Conservation (phyloP, 2,113 vertebrate species). For the Anhinga anhinga region DNA sequence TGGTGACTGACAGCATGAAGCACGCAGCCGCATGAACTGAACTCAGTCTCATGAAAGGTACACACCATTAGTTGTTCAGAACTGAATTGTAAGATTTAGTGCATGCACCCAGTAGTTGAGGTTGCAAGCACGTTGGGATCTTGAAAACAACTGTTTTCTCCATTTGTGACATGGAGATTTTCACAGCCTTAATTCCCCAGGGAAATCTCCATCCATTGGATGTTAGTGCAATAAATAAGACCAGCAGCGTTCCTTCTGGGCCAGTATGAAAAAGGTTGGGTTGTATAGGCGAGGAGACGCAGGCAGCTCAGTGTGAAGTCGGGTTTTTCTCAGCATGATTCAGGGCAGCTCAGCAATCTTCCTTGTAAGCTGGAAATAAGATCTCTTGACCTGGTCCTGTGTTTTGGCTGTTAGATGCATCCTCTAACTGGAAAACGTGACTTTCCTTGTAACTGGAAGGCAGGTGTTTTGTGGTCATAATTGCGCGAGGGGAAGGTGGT, state of each 20-base stretch:
- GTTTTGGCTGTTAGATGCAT: not conserved
- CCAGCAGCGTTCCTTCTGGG: not conserved
- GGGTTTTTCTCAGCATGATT: rapidly evolving
- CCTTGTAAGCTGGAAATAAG: not conserved
- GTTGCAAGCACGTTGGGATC: not conserved
- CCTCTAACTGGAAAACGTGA: not conserved
- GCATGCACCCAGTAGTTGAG: too few species aligned
- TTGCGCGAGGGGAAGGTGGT: not conserved
- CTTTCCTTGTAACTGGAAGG: not conserved
- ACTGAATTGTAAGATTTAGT: not conserved
- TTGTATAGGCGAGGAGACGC: not conserved
- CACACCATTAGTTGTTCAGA: not conserved
- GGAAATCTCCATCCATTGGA: rapidly evolving
- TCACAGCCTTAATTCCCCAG: not conserved
- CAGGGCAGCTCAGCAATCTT: not conserved
- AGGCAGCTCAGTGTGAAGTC: not conserved
- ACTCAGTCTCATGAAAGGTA: not conserved
- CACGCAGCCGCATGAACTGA: rapidly evolving
- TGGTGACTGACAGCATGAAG: not conserved
- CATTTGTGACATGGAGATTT: not conserved
- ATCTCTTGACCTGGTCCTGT: not conserved
- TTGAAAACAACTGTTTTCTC: rapidly evolving
- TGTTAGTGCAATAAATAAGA: rapidly evolving
- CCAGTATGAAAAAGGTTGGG: rapidly evolving
- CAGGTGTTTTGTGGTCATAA: not conserved